phyloP scores from a whole-genome alignment of 2,888 invertebrate genomes.

The Dorcus hopei region DNA sequence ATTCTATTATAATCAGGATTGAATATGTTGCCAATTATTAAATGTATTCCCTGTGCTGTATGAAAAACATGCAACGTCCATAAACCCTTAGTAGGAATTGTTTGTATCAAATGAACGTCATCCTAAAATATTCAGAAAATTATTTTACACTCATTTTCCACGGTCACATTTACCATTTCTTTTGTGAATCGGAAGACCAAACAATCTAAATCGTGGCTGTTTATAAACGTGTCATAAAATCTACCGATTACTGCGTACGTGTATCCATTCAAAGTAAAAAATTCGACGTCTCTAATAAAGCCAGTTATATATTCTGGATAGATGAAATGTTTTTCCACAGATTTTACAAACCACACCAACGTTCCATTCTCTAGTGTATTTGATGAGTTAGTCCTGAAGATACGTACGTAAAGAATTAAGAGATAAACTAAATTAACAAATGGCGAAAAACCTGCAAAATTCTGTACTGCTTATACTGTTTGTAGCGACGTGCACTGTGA shows the following conservation, averaged over 20 bases:
- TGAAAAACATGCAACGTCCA: conserved; percentile 37
- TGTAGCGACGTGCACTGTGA: conserved; percentile 39
- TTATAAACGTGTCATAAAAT: conserved; percentile 37
- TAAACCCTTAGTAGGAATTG: conserved; percentile 34
- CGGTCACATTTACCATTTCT: conserved; percentile 29
- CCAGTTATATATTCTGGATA: conserved; percentile 29
- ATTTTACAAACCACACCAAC: conserved; percentile 34
- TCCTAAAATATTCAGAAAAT: conserved; percentile 28
- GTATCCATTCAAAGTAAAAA: conserved; percentile 35
- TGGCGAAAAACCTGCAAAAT: conserved; percentile 30
- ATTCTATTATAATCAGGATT: conserved; percentile 13
- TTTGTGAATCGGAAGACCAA: conserved; percentile 34
- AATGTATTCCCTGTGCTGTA: conserved; percentile 39
- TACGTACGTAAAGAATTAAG: background rate
- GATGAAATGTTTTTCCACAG: conserved; percentile 18
- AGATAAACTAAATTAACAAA: background rate
- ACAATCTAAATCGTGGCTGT: conserved; percentile 37
- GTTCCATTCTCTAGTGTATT: conserved; percentile 32
- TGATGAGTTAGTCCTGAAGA: conserved; percentile 4
- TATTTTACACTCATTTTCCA: background rate
- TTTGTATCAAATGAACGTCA: conserved; percentile 34
- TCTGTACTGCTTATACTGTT: conserved; percentile 37
- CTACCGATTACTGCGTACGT: conserved; percentile 38
- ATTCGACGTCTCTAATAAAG: conserved; percentile 42
- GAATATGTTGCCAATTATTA: conserved; percentile 38